Conservation (phyloP, 2,888 invertebrate genomes). For the Ophonus ardosiacus region DNA sequence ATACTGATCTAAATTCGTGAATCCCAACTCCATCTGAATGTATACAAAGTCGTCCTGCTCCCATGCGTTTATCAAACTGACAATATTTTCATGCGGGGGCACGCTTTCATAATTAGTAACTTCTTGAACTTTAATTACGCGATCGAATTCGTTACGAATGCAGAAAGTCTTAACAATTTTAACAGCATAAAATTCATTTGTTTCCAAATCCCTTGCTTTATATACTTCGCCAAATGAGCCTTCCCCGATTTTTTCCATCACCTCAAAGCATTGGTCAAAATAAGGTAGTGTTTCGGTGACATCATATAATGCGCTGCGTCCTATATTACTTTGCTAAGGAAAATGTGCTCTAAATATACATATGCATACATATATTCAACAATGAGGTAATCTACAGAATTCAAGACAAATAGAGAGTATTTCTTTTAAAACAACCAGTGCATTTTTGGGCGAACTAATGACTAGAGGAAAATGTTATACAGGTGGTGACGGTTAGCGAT, state of each 20-base stretch:
- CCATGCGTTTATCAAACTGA: slow-evolving; percentile 84
- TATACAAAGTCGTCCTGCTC: slow-evolving; percentile 83
- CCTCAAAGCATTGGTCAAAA: slow-evolving; percentile 83
- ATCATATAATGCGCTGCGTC: slow-evolving; percentile 73
- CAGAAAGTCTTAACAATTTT: slow-evolving; percentile 81
- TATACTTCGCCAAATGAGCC: slow-evolving; percentile 88
- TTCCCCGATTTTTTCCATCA: slow-evolving; percentile 81
- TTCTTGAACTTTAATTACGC: slow-evolving; percentile 80
- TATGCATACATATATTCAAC: not conserved
- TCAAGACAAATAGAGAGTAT: no score
- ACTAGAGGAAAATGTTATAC: no score
- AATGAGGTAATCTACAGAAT: not conserved
- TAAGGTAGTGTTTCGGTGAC: slow-evolving; percentile 75
- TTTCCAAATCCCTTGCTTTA: slow-evolving; percentile 81
- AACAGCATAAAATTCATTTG: slow-evolving; percentile 83
- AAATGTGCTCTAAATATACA: slow-evolving; percentile 52
- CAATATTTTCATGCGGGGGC: slow-evolving; percentile 82
- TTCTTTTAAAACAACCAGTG: no score
- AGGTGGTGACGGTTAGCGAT: no score
- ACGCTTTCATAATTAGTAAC: slow-evolving; percentile 84
- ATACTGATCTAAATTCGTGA: slow-evolving; percentile 80
- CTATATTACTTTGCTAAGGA: slow-evolving; percentile 67
- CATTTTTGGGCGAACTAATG: no score
- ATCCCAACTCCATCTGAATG: slow-evolving; percentile 85
- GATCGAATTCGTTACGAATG: slow-evolving; percentile 79